phyloP scores from a whole-genome alignment of 2,888 invertebrate genomes.

The Athalia cordata region DNA sequence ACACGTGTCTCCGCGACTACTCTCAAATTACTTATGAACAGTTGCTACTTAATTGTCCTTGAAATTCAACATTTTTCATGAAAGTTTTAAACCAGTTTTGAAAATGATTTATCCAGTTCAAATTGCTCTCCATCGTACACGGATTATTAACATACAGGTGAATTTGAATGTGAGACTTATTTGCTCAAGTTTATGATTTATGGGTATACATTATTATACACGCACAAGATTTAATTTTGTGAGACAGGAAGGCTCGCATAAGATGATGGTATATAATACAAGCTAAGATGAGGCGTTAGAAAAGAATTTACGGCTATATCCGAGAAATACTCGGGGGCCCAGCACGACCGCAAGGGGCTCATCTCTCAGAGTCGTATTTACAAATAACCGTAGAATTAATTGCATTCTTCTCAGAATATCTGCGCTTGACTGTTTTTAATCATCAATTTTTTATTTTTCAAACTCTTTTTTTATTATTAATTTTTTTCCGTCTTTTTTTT shows the following conservation, averaged over 20 bases:
- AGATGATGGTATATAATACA: slow-evolving; percentile 7
- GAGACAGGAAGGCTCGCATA: neutral
- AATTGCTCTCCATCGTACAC: neutral
- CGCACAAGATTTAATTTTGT: neutral
- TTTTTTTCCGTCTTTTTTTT: slow-evolving; percentile 11
- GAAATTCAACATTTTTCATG: slow-evolving; percentile 25
- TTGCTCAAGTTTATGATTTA: neutral
- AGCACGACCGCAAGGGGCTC: slow-evolving; percentile 26
- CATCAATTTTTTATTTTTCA: neutral
- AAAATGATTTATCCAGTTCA: neutral
- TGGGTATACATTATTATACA: neutral
- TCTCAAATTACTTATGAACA: neutral
- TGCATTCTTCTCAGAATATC: slow-evolving; percentile 44
- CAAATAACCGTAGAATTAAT: slow-evolving; percentile 44
- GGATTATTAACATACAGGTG: neutral
- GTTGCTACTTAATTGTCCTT: slow-evolving; percentile 24
- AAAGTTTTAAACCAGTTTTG: neutral
- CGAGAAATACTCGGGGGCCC: neutral
- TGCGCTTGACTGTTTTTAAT: slow-evolving; percentile 1
- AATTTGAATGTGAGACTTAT: neutral
- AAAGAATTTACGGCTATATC: slow-evolving; percentile 36
- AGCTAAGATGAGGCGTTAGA: neutral
- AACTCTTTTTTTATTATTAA: neutral
- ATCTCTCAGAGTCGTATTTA: slow-evolving; percentile 39
- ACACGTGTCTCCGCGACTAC: slow-evolving; percentile 27